Evolutionary conservation across 2,113 vertebrate species (phyloP).

Genomic region (Cercocebus atys): DNA sequence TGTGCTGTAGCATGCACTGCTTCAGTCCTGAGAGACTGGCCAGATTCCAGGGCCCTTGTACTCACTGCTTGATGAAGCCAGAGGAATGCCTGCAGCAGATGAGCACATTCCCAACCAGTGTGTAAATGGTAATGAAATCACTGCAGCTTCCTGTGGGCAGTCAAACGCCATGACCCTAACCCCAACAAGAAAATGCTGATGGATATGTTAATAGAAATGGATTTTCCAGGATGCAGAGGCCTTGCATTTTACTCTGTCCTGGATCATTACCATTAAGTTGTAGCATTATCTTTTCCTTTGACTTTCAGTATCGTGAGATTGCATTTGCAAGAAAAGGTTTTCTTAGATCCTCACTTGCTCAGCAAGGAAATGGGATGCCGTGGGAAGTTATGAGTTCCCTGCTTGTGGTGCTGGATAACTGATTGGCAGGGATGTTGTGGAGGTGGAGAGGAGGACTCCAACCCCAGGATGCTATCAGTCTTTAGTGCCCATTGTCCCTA

Average conservation of each 20-base stretch:
- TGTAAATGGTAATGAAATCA: conserved; percentile 43
- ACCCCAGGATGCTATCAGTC: conserved; percentile 32
- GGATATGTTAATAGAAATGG: neutral
- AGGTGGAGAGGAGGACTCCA: conserved; percentile 40
- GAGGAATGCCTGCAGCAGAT: conserved; percentile 56
- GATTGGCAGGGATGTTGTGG: conserved; percentile 36
- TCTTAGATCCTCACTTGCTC: neutral
- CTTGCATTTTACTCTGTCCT: neutral
- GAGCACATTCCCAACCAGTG: conserved; percentile 46
- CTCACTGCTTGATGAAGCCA: conserved; percentile 62
- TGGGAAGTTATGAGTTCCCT: conserved; percentile 54
- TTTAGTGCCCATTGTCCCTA: conserved; percentile 43
- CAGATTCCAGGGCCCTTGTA: conserved; percentile 15
- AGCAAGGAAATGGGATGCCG: neutral
- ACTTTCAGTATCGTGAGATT: neutral
- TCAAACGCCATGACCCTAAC: neutral
- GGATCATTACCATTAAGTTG: neutral
- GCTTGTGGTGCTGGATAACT: conserved; percentile 20
- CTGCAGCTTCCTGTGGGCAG: neutral
- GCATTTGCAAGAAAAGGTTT: neutral
- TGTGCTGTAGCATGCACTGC: conserved; percentile 52
- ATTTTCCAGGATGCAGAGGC: neutral
- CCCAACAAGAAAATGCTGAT: neutral
- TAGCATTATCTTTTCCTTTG: neutral
- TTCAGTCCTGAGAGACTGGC: conserved; percentile 63